Evolutionary conservation across 2,888 invertebrate genomes (phyloP), one percentile per base, ranked within the genome.

Genomic region (Ephialtes manifestator): DNA sequence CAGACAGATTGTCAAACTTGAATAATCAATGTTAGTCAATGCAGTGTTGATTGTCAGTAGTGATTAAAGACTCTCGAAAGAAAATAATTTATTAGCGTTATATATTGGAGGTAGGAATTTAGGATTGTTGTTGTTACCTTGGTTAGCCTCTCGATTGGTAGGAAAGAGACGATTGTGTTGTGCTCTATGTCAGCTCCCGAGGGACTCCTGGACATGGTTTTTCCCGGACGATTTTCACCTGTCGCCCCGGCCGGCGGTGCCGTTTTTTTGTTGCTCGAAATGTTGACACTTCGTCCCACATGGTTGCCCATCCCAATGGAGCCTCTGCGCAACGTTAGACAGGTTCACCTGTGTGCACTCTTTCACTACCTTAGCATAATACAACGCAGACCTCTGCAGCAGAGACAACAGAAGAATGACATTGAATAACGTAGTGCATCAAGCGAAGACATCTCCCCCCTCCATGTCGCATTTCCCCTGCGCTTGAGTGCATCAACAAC

Each of bases 101-200:
- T n/a, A n/a, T n/a, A n/a, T n/a, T n/a, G n/a, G n/a, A n/a, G n/a
- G n/a, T n/a, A n/a, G n/a, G n/a, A n/a, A n/a, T n/a, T n/a, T 18
- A 35, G 60, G 31, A 63, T 35, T 63, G 60, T 65, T 65, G 20
- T 65, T 20, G 65, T 93, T 93, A 97, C 97, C 95, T 97, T 97
- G 86, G 96, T 96, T 71, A 97, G 95, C 94, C 96, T 97, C 92
- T 97, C 97, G 72, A 97, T 95, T 15, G 97, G 97, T 88, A 97
- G 95, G 92, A 97, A 95, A 77, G 96, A 96, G 60, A 95, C 95
- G 39, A 95, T 95, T 83, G 95, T 95, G 90, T 95, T 95, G 89
- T 96, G 96, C 90, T 95, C 96, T 74, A 96, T 95, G 91, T 97
- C 97, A 20, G 95, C 95, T 13, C 96, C 96, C 35, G 97, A 96